Evolutionary conservation across 1,140 invertebrate genomes (phyloP).

Genomic region (Delia radicum): DNA sequence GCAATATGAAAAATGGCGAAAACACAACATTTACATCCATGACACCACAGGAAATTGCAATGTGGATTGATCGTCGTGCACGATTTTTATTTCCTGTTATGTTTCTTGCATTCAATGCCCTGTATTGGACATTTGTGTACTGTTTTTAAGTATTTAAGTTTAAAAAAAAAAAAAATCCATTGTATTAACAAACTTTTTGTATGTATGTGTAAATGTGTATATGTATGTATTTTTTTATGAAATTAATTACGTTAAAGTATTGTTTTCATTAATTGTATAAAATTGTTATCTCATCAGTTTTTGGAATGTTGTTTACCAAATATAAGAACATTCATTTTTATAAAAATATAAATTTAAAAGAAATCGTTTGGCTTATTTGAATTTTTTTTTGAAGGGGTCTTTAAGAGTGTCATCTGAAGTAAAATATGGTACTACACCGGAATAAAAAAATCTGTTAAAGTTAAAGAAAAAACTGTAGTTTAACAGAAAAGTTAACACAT

Average conservation of each 20-base stretch:
- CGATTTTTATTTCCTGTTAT: conserved; percentile 74
- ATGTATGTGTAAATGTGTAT: neutral
- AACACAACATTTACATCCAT: conserved; percentile 66
- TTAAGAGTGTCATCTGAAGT: too few relatives aligned
- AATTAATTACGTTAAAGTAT: too few relatives aligned
- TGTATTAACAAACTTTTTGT: conserved; percentile 4
- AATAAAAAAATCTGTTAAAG: too few relatives aligned
- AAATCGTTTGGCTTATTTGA: too few relatives aligned
- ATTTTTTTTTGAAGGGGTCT: too few relatives aligned
- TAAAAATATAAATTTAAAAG: too few relatives aligned
- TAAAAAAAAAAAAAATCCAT: too few relatives aligned
- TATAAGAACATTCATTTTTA: neutral
- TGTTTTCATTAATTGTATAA: neutral
- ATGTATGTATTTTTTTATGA: neutral
- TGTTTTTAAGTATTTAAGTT: conserved; percentile 36
- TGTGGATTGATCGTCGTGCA: conserved; percentile 78
- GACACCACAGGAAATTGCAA: conserved; percentile 83
- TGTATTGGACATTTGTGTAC: conserved; percentile 81
- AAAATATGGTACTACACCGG: too few relatives aligned
- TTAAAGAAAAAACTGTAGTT: too few relatives aligned
- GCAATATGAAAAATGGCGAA: conserved; percentile 48
- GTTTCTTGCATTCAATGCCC: conserved; percentile 79
- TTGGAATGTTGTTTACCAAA: neutral
- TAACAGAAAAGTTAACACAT: too few relatives aligned
- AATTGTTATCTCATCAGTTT: neutral